Conservation (phyloP, 2,113 vertebrate genomes). For the Nestor notabilis region DNA sequence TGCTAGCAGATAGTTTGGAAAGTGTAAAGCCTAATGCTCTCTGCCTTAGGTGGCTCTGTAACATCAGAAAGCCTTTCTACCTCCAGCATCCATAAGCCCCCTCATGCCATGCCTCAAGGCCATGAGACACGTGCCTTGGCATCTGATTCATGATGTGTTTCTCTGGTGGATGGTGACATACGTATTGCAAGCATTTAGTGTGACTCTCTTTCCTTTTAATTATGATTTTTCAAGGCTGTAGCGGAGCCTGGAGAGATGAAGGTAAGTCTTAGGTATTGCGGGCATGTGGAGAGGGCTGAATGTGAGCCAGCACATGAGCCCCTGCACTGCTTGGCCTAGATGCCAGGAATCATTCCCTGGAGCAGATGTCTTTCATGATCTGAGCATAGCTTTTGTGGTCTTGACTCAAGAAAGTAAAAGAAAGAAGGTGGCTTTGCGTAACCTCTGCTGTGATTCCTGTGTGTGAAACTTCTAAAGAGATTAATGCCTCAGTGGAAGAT, state of each 20-base stretch:
- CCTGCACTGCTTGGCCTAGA: not conserved
- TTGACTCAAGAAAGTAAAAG: not conserved
- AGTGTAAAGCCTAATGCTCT: not conserved
- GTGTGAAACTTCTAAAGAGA: not conserved
- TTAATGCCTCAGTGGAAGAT: not conserved
- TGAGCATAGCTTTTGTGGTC: not conserved
- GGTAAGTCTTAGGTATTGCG: not conserved
- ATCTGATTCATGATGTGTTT: not conserved
- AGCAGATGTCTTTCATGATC: not conserved
- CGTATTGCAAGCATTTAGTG: not conserved
- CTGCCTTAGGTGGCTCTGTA: not conserved
- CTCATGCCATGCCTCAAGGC: not conserved
- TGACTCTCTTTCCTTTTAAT: not conserved
- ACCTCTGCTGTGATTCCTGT: not conserved
- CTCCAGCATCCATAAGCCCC: not conserved
- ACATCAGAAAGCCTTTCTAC: not conserved
- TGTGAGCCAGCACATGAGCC: not conserved
- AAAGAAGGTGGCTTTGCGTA: not conserved
- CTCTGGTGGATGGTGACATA: not conserved
- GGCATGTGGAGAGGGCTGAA: not conserved
- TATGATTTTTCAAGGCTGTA: not conserved
- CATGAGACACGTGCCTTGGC: accelerated
- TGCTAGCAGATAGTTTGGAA: not conserved
- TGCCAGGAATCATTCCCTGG: not conserved
- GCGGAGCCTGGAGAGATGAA: not conserved